Conservation (phyloP, 2,113 vertebrate species). For the Xiphias gladius region DNA sequence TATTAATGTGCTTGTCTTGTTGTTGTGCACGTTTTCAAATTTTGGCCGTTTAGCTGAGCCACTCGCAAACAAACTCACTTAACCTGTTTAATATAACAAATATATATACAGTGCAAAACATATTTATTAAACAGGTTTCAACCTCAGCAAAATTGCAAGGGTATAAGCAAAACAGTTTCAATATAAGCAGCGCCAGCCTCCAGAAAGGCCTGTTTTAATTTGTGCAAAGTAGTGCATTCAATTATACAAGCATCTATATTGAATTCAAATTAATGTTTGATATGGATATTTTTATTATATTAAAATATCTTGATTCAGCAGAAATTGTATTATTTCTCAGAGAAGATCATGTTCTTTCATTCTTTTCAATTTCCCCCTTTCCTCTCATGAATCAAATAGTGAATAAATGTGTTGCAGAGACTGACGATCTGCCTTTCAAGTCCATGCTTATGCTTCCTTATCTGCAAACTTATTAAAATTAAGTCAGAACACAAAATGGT, state of each 20-base stretch:
- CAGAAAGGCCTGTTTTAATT: slow-evolving; percentile 66
- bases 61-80: slow-evolving; percentile 26
- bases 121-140: slow-evolving; percentile 53
- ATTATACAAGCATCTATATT: slow-evolving; percentile 70
- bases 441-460: slow-evolving; percentile 78
- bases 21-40: slow-evolving; percentile 17
- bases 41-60: slow-evolving; percentile 27
- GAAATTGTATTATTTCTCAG: slow-evolving; percentile 77
- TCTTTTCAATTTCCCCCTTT: slow-evolving; percentile 73
- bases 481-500: slow-evolving; percentile 84
- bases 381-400: slow-evolving; percentile 72
- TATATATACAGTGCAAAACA: slow-evolving; percentile 26
- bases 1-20: slow-evolving; percentile 3
- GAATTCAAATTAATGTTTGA: slow-evolving; percentile 78
- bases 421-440: slow-evolving; percentile 73
- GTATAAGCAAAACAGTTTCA: slow-evolving; percentile 49
- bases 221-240: slow-evolving; percentile 64
- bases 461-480: slow-evolving; percentile 82
- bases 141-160: slow-evolving; percentile 26
- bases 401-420: slow-evolving; percentile 69
- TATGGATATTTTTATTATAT: slow-evolving; percentile 75
- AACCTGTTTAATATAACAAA: slow-evolving; percentile 36
- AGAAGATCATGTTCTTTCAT: slow-evolving; percentile 74
- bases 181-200: slow-evolving; percentile 41
- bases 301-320: slow-evolving; percentile 75